Base-by-base conservation (phyloP, 2,888 invertebrate genomes). In the Drosophila paracracens region DNA sequence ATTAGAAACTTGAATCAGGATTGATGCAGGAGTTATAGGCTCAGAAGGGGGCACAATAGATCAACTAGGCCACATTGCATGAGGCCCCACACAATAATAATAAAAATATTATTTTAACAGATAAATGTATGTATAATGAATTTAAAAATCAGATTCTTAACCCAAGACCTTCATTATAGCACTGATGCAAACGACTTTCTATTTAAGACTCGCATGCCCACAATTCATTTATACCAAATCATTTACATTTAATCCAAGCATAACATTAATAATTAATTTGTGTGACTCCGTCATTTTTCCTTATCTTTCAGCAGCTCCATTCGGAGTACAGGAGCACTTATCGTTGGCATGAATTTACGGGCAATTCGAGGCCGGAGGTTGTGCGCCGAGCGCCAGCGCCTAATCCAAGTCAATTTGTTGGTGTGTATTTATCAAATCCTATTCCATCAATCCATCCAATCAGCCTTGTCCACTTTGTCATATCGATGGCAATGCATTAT, bases 321-420 rank as follows among this genome's bases (percentile, higher is more conserved):
- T 97, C 97, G 93, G 97, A 98, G 94, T 97, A 98, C 94, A 95
- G 97, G 95, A 97, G 97, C 95, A 97, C 97, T 91, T 98, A 97
- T 95, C 96, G 97, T 95, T 98, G 97, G 97, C 97, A 98, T 95
- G 97, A 97, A 94, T 96, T 96, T 95, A 97, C 97, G 91, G 96
- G 96, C 77, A 94, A 95, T 92, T 96, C 96, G 77, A 94, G 95
- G 93, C 96, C 95, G 93, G 95, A 94, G 94, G 96, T 95, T 94
- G 96, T 95, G 94, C 95, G 94, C 94, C 96, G 87, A 93, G 95
- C 92, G 91, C 95, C 94, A 91, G 94, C 89, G 93, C 95, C 94
- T 67, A 94, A 94, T 94, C 94, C 86, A 82, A 92, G 84, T 89
- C 92, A 92, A 88, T 92, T 92, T 86, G 83, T 89, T 83, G 92